phyloP scores from a whole-genome alignment of 1,140 invertebrate genomes.

The Gryon sp. region DNA sequence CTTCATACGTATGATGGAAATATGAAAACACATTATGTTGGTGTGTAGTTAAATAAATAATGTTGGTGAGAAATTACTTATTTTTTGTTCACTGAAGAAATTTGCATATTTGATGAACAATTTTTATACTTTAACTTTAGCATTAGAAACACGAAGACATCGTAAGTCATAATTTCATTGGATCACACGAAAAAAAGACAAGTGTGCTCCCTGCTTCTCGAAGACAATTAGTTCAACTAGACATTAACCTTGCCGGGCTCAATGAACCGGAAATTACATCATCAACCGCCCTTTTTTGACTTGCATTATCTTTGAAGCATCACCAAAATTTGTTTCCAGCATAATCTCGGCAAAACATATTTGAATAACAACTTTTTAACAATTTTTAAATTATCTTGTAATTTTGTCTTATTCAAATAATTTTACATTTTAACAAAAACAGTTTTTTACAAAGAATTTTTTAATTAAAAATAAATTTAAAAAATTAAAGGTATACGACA shows the following conservation, averaged over 20 bases:
- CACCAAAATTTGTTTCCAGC: constrained; percentile 20
- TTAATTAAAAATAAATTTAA: no score
- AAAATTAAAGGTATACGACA: no score
- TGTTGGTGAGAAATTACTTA: no score
- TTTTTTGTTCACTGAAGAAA: no score
- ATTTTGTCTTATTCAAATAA: no score
- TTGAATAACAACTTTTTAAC: no score
- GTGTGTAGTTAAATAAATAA: no score
- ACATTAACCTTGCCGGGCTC: constrained; percentile 67
- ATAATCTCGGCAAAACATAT: no score
- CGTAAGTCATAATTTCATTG: constrained; percentile 32
- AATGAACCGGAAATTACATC: constrained; percentile 73
- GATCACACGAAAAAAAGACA: constrained; percentile 41
- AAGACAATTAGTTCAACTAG: constrained; percentile 63
- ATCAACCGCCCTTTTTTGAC: constrained; percentile 13
- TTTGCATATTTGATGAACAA: not conserved
- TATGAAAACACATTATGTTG: not conserved
- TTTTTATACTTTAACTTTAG: not conserved
- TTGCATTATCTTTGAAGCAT: not conserved
- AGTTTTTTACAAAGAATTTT: no score
- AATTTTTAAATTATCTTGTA: no score
- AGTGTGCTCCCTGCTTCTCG: constrained; percentile 23
- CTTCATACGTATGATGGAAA: no score
- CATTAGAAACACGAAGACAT: constrained; percentile 9
- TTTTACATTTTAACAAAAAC: no score